Conservation (phyloP, 2,113 vertebrate species). For the Menura novaehollandiae region DNA sequence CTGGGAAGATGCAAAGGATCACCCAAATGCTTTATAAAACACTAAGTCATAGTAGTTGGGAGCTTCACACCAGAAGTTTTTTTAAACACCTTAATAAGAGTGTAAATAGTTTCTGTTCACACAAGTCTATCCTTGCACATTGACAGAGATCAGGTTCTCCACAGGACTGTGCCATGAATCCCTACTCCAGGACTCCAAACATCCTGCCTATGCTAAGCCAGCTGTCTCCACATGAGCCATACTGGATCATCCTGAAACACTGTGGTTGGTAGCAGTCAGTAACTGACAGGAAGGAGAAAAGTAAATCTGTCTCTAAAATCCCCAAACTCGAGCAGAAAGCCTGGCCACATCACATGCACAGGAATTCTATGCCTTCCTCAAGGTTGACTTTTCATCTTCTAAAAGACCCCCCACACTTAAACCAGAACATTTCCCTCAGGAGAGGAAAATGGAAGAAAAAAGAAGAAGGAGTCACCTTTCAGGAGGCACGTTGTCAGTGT, state of each 20-base stretch:
- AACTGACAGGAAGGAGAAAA: background rate
- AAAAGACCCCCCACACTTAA: background rate
- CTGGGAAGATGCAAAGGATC: background rate
- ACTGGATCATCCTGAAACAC: background rate
- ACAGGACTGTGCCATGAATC: background rate
- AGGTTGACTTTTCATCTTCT: background rate
- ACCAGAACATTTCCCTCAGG: background rate
- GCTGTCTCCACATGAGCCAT: background rate
- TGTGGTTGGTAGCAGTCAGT: background rate
- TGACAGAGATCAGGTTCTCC: background rate
- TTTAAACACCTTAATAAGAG: background rate
- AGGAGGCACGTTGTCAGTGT: conserved; percentile 88
- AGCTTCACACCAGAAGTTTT: background rate
- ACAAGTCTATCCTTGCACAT: background rate
- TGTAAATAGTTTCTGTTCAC: background rate
- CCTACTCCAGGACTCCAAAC: background rate
- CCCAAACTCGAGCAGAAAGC: background rate
- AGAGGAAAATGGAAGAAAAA: background rate
- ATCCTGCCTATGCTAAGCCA: background rate
- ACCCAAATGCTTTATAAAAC: background rate
- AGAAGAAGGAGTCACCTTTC: conserved; percentile 81
- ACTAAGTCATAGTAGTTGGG: background rate
- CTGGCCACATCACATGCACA: background rate
- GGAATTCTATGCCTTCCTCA: background rate
- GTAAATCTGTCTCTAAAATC: background rate